These are phyloP conservation scores for Todus mexicanus DNA, from an alignment of 2,797 vertebrate genomes.

Conservation along the genomic window DNA sequence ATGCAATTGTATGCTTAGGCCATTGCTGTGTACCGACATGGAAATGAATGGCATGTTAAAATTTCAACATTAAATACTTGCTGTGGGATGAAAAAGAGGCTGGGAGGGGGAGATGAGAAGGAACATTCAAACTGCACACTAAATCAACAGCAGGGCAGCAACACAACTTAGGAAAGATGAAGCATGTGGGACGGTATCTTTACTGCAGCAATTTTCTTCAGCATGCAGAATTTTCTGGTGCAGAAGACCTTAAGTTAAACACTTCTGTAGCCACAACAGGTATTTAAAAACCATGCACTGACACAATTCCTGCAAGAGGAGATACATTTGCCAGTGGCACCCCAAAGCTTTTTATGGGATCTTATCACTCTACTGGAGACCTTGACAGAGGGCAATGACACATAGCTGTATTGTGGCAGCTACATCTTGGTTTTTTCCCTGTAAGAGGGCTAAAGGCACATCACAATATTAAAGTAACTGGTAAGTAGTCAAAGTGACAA, in stretches of 20 bases:
- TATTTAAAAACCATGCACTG: background rate
- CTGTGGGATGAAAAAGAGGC: background rate
- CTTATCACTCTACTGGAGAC: background rate
- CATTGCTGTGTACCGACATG: background rate
- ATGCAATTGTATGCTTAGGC: slow-evolving; percentile 1
- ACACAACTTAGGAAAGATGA: background rate
- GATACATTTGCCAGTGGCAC: background rate
- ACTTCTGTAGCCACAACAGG: background rate
- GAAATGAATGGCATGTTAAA: background rate
- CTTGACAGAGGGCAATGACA: background rate
- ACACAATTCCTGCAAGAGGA: background rate
- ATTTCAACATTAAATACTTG: background rate
- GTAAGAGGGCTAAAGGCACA: background rate
- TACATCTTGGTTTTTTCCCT: background rate
- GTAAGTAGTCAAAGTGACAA: background rate
- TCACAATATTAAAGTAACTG: background rate
- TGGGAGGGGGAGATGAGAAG: background rate
- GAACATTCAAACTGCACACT: background rate
- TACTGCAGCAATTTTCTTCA: background rate
- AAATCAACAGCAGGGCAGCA: background rate
- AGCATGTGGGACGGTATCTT: background rate
- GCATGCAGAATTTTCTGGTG: background rate
- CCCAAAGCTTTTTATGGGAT: background rate
- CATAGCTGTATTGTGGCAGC: background rate
- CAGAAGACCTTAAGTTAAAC: background rate